Conservation (phyloP, 2,113 vertebrate species). For the Balaenoptera acutorostrata region DNA sequence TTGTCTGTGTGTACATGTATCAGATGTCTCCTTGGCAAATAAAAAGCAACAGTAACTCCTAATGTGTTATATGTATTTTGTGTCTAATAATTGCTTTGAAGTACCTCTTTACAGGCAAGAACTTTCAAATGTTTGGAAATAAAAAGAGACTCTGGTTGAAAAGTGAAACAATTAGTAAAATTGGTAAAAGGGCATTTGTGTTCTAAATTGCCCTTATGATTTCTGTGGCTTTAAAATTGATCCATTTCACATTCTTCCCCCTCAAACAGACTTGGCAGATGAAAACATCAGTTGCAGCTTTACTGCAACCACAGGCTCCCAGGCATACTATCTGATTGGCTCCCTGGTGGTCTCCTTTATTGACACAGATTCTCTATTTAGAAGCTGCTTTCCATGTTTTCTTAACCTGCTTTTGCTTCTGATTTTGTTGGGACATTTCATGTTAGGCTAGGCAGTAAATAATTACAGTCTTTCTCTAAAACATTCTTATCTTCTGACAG, state of each 20-base stretch:
- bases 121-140: background rate
- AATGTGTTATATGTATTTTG: background rate
- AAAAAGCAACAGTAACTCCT: background rate
- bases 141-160: background rate
- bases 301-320: background rate
- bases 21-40: background rate
- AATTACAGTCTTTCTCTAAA: background rate
- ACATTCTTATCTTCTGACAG: background rate
- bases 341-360: background rate
- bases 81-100: background rate
- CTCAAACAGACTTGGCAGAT: background rate
- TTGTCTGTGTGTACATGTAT: background rate
- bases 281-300: background rate
- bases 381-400: background rate
- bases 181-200: background rate
- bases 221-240: background rate
- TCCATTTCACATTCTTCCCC: background rate
- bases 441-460: background rate
- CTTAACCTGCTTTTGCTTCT: background rate
- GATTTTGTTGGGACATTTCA: background rate
- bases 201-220: conserved; percentile 3
- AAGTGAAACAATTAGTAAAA: conserved; percentile 3
- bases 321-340: background rate
- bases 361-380: conserved; percentile 10
- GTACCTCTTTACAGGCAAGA: background rate